Percentiles rank a stretch among this genome's conserved stretches.
These are phyloP conservation scores for Enteromius unitaeniatus DNA, from an alignment of 2,797 vertebrate genomes.

Conservation along the genomic window DNA sequence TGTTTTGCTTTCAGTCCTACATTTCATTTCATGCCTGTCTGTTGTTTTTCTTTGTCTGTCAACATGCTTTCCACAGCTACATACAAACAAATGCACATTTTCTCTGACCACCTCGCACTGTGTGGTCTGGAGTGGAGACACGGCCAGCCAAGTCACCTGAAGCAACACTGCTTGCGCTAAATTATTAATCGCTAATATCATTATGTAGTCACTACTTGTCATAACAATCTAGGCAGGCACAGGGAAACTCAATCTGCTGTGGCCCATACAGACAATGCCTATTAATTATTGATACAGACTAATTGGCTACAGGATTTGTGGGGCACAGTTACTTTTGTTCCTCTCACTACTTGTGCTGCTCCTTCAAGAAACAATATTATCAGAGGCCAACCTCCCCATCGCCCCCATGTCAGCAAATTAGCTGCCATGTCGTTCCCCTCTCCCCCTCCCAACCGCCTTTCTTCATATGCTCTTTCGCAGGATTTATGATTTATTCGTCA, in stretches of 20 bases:
- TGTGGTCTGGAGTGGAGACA: constrained; percentile 60
- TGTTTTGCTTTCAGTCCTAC: neutral
- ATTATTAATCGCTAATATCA: constrained; percentile 97
- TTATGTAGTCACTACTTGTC: constrained; percentile 92
- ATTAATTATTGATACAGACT: constrained; percentile 96
- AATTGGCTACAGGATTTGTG: constrained; percentile 96
- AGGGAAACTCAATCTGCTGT: constrained; percentile 83
- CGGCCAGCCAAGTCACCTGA: constrained; percentile 76
- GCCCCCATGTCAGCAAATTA: constrained; percentile 81
- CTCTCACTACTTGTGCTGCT: constrained; percentile 73
- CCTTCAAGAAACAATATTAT: constrained; percentile 81
- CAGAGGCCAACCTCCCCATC: constrained; percentile 71
- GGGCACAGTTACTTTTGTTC: constrained; percentile 85
- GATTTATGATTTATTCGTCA: constrained; percentile 70
- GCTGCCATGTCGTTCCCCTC: constrained; percentile 73
- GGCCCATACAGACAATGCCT: constrained; percentile 78
- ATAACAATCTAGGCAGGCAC: constrained; percentile 91
- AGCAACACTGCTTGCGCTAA: constrained; percentile 72
- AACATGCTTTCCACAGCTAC: neutral
- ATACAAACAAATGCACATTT: constrained; percentile 20
- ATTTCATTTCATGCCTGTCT: neutral
- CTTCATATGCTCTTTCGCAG: constrained; percentile 52
- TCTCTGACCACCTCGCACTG: constrained; percentile 73
- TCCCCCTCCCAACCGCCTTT: constrained; percentile 40
- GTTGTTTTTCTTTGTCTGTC: constrained; percentile 4